phyloP scores from a whole-genome alignment of 2,888 invertebrate species.

The Eupeodes latifasciatus region DNA sequence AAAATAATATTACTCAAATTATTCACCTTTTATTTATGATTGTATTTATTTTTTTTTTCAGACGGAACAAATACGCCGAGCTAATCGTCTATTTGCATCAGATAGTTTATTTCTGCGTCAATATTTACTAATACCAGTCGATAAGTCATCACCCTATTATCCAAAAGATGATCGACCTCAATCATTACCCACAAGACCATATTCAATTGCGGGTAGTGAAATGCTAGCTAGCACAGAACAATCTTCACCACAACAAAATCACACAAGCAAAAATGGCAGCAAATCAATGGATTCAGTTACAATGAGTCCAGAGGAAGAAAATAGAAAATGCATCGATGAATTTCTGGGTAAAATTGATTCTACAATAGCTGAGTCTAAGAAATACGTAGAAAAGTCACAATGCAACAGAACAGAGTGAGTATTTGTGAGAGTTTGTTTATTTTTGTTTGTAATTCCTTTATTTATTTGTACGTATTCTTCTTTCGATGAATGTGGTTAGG shows the following conservation, averaged over 20 bases:
- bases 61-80: conserved; percentile 97
- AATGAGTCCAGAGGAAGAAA: conserved; percentile 89
- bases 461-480: background rate
- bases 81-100: conserved; percentile 95
- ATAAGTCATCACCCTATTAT: conserved; percentile 87
- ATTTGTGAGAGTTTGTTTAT: conserved; percentile 8
- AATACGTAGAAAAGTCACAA: conserved; percentile 92
- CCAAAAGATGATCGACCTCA: conserved; percentile 85
- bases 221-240: conserved; percentile 78
- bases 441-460: background rate
- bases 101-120: conserved; percentile 97
- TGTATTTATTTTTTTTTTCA: conserved; percentile 84
- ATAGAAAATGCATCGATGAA: conserved; percentile 90
- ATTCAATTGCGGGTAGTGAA: conserved; percentile 85
- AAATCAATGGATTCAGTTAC: conserved; percentile 85
- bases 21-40: background rate
- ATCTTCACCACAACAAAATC: conserved; percentile 78
- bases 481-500: background rate
- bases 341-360: conserved; percentile 93
- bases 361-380: conserved; percentile 92
- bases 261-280: conserved; percentile 82
- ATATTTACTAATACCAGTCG: conserved; percentile 93
- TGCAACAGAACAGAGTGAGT: conserved; percentile 93
- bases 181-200: conserved; percentile 85
- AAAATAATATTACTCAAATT: background rate